A percentile compares a stretch with the other conserved stretches of the same genome.
phyloP scores from a whole-genome alignment of 2,888 invertebrate species.

The Heterodera filipjevi region DNA sequence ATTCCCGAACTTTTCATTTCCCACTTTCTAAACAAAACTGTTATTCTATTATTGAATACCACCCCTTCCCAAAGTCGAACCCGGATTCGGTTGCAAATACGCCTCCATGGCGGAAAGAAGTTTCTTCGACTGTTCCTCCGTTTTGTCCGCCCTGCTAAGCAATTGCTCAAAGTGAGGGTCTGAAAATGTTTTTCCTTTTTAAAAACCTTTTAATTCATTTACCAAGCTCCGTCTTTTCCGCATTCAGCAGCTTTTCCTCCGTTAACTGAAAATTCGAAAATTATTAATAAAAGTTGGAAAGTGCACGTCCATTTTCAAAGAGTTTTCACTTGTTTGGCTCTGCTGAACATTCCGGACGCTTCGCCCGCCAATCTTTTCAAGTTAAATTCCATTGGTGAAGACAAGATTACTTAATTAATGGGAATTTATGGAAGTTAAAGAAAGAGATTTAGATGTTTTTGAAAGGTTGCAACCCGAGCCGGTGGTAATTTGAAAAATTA shows the following conservation, averaged over 20 bases:
- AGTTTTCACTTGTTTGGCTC: slow-evolving; percentile 59
- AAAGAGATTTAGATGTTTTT: too few relatives aligned
- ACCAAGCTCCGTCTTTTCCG: slow-evolving; percentile 82
- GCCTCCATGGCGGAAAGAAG: slow-evolving; percentile 80
- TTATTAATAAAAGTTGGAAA: slow-evolving; percentile 14
- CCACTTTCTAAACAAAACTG: too few relatives aligned
- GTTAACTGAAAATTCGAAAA: slow-evolving; percentile 78
- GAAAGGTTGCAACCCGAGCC: too few relatives aligned
- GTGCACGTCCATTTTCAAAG: neutral
- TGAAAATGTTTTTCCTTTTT: neutral
- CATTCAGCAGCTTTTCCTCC: slow-evolving; percentile 86
- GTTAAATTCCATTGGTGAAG: slow-evolving; percentile 76
- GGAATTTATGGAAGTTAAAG: too few relatives aligned
- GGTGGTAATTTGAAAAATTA: too few relatives aligned
- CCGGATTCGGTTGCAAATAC: slow-evolving; percentile 87
- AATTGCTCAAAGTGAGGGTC: slow-evolving; percentile 82
- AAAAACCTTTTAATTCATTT: neutral
- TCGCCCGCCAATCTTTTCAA: slow-evolving; percentile 76
- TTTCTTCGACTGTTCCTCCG: slow-evolving; percentile 83
- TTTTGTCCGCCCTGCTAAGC: slow-evolving; percentile 80
- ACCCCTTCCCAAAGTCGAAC: slow-evolving; percentile 65
- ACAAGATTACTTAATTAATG: neutral
- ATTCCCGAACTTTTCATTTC: too few relatives aligned
- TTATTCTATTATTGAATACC: too few relatives aligned
- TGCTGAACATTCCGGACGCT: slow-evolving; percentile 62